phyloP scores from a whole-genome alignment of 1,140 invertebrate genomes.

The Nasonia vitripennis region DNA sequence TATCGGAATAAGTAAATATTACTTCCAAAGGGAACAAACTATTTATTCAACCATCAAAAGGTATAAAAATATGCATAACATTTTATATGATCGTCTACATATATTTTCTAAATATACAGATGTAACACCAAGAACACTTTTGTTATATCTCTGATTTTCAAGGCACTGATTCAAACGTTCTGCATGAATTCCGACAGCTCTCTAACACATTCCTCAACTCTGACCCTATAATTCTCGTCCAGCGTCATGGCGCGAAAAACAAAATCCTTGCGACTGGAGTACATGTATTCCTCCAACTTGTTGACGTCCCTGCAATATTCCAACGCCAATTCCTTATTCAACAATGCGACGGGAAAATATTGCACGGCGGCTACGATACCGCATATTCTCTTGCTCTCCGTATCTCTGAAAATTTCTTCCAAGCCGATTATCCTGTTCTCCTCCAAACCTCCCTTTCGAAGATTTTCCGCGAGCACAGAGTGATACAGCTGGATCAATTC shows the following conservation, averaged over 20 bases:
- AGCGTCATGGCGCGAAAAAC: neutral
- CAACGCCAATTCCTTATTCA: neutral
- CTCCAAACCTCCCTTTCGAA: neutral
- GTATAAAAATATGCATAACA: neutral
- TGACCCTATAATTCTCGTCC: neutral
- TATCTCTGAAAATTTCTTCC: neutral
- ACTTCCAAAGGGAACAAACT: too few relatives aligned
- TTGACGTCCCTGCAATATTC: neutral
- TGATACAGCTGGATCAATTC: constrained; percentile 13
- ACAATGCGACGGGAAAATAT: constrained; percentile 15
- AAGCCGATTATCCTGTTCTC: neutral
- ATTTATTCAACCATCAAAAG: neutral
- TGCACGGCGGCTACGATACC: constrained; percentile 21
- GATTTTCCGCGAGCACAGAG: neutral
- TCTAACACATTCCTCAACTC: constrained; percentile 1
- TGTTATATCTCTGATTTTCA: neutral
- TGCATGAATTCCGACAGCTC: constrained; percentile 29
- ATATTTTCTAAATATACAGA: neutral
- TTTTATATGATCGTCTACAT: neutral
- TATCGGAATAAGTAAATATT: too few relatives aligned
- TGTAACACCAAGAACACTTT: neutral
- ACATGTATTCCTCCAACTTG: neutral
- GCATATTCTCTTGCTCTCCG: neutral
- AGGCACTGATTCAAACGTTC: neutral
- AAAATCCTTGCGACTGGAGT: constrained; percentile 19